Evolutionary conservation across 2,888 invertebrate genomes (phyloP).

Genomic region (Steinernema hermaphroditum): DNA sequence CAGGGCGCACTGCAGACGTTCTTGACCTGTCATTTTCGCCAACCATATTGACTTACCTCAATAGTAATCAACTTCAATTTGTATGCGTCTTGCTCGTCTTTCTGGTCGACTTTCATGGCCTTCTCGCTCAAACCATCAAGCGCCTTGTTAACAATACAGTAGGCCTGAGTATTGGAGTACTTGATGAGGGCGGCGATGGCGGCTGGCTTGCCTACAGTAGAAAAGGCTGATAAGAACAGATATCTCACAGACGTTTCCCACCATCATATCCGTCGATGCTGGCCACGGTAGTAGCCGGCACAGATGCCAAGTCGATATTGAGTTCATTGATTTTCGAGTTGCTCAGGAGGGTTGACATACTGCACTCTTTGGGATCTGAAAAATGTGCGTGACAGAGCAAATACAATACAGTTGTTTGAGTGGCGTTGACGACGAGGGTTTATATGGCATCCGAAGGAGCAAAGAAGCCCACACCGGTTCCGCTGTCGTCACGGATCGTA

Average conservation of each 20-base stretch:
- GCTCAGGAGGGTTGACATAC: slow-evolving; percentile 15
- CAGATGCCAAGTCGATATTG: slow-evolving; percentile 9
- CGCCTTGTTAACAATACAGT: slow-evolving; percentile 52
- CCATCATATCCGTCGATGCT: not conserved
- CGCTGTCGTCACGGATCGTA: not conserved
- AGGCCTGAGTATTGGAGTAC: slow-evolving; percentile 59
- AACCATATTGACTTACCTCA: slow-evolving; percentile 43
- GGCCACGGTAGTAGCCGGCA: slow-evolving; percentile 10
- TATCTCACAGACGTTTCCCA: not conserved
- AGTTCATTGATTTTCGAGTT: slow-evolving; percentile 24
- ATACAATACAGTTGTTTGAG: not conserved
- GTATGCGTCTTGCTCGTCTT: slow-evolving; percentile 48
- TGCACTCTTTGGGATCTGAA: no score
- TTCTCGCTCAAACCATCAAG: slow-evolving; percentile 41
- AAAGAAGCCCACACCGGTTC: slow-evolving; percentile 10
- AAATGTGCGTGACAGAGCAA: not conserved
- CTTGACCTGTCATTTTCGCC: no score
- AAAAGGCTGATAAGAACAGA: not conserved
- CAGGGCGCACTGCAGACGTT: not conserved
- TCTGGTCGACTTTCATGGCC: slow-evolving; percentile 42
- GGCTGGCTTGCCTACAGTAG: slow-evolving; percentile 50
- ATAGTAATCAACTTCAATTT: slow-evolving; percentile 57
- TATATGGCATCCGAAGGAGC: not conserved
- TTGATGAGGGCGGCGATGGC: slow-evolving; percentile 59
- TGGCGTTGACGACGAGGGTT: not conserved